Evolutionary conservation across 2,797 vertebrate genomes (phyloP).

Genomic region (Aphelocoma californica): DNA sequence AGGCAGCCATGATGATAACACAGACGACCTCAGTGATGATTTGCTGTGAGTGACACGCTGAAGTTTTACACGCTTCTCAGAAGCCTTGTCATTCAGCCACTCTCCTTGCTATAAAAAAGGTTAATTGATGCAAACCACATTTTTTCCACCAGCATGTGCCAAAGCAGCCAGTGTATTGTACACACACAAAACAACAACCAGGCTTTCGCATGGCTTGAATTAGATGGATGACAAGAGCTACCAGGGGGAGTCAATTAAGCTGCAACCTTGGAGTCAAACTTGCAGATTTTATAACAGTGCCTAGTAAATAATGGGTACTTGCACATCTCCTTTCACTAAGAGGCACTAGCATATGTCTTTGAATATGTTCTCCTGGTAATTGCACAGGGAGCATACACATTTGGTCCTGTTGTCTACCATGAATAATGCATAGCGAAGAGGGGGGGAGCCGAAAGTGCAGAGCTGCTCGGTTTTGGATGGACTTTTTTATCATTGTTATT

Average conservation of each 20-base stretch:
- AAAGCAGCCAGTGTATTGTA: constrained; percentile 53
- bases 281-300: constrained; percentile 63
- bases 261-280: constrained; percentile 63
- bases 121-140: constrained; percentile 74
- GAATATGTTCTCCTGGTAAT: constrained; percentile 70
- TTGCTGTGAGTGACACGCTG: constrained; percentile 60
- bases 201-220: constrained; percentile 37
- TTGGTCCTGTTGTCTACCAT: constrained; percentile 62
- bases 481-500: constrained; percentile 58
- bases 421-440: constrained; percentile 58
- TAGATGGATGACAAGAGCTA: constrained; percentile 56
- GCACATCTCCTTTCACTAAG: constrained; percentile 66
- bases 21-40: constrained; percentile 48
- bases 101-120: constrained; percentile 68
- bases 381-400: constrained; percentile 51
- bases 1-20: constrained; percentile 53
- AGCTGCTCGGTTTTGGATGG: constrained; percentile 39
- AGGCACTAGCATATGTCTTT: constrained; percentile 69
- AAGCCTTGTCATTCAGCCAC: constrained; percentile 70
- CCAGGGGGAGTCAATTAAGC: constrained; percentile 62
- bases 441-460: not conserved
- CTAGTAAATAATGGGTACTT: constrained; percentile 66
- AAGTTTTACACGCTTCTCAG: constrained; percentile 67
- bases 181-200: constrained; percentile 25
- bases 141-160: constrained; percentile 63